Base-by-base conservation (phyloP, 2,113 vertebrate genomes). In the Melanerpes formicivorus region DNA sequence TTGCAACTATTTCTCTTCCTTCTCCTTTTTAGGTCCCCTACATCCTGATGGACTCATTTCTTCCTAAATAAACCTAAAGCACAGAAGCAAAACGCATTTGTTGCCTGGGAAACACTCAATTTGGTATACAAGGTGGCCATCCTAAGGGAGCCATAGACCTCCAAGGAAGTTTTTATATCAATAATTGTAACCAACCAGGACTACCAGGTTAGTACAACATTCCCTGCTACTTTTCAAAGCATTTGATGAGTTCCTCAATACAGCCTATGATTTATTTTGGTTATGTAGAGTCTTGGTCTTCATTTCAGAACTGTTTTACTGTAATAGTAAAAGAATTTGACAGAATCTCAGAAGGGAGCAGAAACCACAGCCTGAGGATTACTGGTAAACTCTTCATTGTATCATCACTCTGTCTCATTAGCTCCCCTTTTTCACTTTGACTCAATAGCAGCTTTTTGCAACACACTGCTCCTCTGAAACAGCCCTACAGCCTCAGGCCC, bases 81-180 rank as follows among this genome's bases (percentile, higher is more conserved):
- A 90, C 96, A 95, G 93, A 93, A 94, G 95, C 52, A 23, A 96
- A 96, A 95, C 81, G 34, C 90, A 95, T 96, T 96, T 96, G 94
- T 95, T 96, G 91, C 94, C 94, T 56, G 54, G 91, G 94, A 95
- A 96, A 96, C 93, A 59, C 21, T 19, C 66, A 78, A 34, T 90
- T 94, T 70, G 14, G 55, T 37, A 27, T 80, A 71, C 5, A 62
- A 92, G 63, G 74, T 72, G 80, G 59, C 82, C 73, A 81, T 93
- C 91, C 91, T 95, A 62, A 62, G 93, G 96, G 94, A 93, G 73
- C 40, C 66, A 32, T 93, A 95, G 94, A 96, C 96, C 95, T 96
- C 94, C 95, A 95, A 95, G 82, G 87, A 96, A 93, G 96, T 88
- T 95, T 93, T 96, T 72, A 80, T 75, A 76, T 75, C 82, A 90